Evolutionary conservation across 2,888 invertebrate genomes (phyloP), one percentile per base, ranked within the genome.

Genomic region (Stenichneumon culpator): DNA sequence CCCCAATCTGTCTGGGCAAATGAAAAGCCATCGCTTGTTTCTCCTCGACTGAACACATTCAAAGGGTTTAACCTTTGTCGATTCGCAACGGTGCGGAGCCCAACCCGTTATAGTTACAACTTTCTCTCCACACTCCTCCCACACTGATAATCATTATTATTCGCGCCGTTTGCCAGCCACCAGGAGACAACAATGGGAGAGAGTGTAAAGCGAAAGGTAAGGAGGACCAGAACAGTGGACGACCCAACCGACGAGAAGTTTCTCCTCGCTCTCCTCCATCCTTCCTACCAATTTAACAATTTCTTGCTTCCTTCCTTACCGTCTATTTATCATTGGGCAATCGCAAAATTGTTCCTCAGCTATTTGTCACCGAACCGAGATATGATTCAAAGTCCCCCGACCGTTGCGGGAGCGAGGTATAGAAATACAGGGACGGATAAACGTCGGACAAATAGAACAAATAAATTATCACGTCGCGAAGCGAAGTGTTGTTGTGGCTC

Each of bases 391-490:
- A 32, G 16, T 28, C 32, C 36, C 36, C 65, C 50, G 47, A 68
- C 54, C 50, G 65, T 67, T 47, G 44, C 11, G 7, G 7, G 11
- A 2, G 69, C 36, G n/a, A 28, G 14, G 65, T 75, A 79, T 67
- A 65, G 54, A 78, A 39, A 25, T 72, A 44, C 22, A n/a, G n/a
- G 39, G 39, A 57, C 75, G 14, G 57, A 57, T 67, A 70, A 75
- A 83, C 70, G 73, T 72, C 79, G 75, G 85, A 85, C 75, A 85
- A 85, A 85, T 85, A 85, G 85, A 79, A 82, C 57, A 79, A 82
- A 85, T 85, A 85, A 85, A 82, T 85, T 85, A 54, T 69, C 79
- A n/a, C 72, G 82, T 79, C 79, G 60, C 67, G 63, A 74, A 47
- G 67, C 52, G 69, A 54, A 74, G 69, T 47, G 69, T 78, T 72